Evolutionary conservation across 2,797 vertebrate genomes (phyloP).

Genomic region (Enteromius radiatus): DNA sequence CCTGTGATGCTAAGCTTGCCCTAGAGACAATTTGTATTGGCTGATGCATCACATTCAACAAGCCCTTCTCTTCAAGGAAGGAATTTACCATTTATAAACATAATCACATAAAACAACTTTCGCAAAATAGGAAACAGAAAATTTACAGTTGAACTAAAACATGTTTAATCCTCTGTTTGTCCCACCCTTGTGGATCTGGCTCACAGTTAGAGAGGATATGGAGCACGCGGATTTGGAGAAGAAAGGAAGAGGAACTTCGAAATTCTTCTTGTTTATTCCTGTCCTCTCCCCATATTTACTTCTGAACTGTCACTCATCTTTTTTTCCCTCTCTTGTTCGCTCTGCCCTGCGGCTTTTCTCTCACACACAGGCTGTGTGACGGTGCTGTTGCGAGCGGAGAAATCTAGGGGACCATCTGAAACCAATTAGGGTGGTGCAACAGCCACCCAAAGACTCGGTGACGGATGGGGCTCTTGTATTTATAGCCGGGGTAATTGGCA

Average conservation of each 20-base stretch:
- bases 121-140: conserved; percentile 38
- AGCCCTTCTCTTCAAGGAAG: conserved; percentile 82
- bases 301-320: conserved; percentile 80
- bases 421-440: conserved; percentile 92
- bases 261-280: conserved; percentile 81
- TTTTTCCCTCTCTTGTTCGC: conserved; percentile 64
- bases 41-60: conserved; percentile 81
- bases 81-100: conserved; percentile 79
- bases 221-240: conserved; percentile 55
- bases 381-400: conserved; percentile 76
- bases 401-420: conserved; percentile 90
- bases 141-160: conserved; percentile 37
- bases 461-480: conserved; percentile 97
- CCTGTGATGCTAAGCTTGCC: conserved; percentile 70
- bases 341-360: conserved; percentile 86
- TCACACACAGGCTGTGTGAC: conserved; percentile 82
- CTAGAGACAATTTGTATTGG: conserved; percentile 85
- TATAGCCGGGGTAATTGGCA: conserved; percentile 99
- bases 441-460: conserved; percentile 98
- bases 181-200: conserved; percentile 44
- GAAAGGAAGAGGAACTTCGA: conserved; percentile 77
- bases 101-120: conserved; percentile 69
- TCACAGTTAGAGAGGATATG: conserved; percentile 12
- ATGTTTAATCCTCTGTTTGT: conserved; percentile 24
- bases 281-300: conserved; percentile 77